These are phyloP conservation scores for Pollenia amentaria DNA, from an alignment of 2,888 invertebrate species.

Conservation along the genomic window DNA sequence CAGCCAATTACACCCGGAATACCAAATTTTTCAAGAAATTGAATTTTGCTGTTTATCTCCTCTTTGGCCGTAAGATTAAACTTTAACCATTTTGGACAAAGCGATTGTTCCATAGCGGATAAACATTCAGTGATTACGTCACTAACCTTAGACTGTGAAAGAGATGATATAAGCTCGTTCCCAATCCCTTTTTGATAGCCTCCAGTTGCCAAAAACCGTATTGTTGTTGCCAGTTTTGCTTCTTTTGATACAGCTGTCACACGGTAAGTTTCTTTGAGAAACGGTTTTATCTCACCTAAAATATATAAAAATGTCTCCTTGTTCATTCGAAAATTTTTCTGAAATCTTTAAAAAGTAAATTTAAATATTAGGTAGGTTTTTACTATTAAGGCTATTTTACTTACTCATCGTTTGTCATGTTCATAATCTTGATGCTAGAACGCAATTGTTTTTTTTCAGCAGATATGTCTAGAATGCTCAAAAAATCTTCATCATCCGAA, in stretches of 20 bases:
- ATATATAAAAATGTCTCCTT: slow-evolving; percentile 9
- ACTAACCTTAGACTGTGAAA: slow-evolving; percentile 6
- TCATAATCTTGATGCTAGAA: neutral
- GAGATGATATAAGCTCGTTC: neutral
- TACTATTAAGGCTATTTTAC: neutral
- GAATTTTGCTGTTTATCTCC: neutral
- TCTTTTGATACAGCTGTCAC: neutral
- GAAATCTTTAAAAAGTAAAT: neutral
- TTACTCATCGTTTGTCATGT: slow-evolving; percentile 5
- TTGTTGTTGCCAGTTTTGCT: slow-evolving; percentile 1
- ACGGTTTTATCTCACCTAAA: neutral
- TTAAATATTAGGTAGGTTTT: neutral
- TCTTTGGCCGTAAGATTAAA: neutral
- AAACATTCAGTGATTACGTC: slow-evolving; percentile 6
- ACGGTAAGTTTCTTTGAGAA: neutral
- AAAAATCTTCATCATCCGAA: neutral
- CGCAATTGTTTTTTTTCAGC: neutral
- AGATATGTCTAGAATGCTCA: neutral
- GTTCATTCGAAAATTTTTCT: neutral
- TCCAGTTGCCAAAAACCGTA: slow-evolving; percentile 9
- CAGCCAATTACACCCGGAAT: slow-evolving; percentile 2
- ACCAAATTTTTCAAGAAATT: slow-evolving; percentile 3
- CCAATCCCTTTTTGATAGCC: neutral
- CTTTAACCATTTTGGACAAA: neutral
- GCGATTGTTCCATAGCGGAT: neutral